phyloP scores from a whole-genome alignment of 2,797 vertebrate species.

The Coregonus ussuriensis region DNA sequence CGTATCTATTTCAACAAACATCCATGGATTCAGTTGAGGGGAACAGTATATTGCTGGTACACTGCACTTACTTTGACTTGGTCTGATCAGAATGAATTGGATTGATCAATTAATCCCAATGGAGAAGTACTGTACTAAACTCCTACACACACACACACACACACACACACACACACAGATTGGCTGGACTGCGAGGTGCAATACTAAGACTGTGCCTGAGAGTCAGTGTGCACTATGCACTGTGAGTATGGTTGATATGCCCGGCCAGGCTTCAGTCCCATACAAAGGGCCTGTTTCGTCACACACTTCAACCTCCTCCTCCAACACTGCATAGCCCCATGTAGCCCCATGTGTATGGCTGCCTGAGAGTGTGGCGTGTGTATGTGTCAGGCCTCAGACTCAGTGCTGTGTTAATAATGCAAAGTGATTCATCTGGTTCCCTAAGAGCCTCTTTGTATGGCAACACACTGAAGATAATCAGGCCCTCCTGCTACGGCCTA shows the following conservation, averaged over 20 bases:
- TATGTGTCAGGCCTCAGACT: constrained; percentile 32
- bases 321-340: no score
- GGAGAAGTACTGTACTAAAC: no score
- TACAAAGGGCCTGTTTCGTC: no score
- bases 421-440: constrained; percentile 70
- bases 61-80: constrained; percentile 22
- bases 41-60: background rate
- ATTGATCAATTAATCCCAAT: no score
- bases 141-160: no score
- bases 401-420: constrained; percentile 76
- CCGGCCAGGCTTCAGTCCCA: no score
- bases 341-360: background rate
- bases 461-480: constrained; percentile 62
- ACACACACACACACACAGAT: no score
- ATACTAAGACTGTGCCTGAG: background rate
- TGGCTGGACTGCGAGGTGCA: no score
- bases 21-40: no score
- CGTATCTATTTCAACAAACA: no score
- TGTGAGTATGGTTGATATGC: no score
- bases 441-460: constrained; percentile 71
- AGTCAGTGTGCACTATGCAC: background rate
- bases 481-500: constrained; percentile 42
- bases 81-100: constrained; percentile 17
- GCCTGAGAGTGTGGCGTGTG: constrained; percentile 5
- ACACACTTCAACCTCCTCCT: no score